Base-by-base conservation (phyloP, 2,113 vertebrate genomes). In the Pituophis catenifer region DNA sequence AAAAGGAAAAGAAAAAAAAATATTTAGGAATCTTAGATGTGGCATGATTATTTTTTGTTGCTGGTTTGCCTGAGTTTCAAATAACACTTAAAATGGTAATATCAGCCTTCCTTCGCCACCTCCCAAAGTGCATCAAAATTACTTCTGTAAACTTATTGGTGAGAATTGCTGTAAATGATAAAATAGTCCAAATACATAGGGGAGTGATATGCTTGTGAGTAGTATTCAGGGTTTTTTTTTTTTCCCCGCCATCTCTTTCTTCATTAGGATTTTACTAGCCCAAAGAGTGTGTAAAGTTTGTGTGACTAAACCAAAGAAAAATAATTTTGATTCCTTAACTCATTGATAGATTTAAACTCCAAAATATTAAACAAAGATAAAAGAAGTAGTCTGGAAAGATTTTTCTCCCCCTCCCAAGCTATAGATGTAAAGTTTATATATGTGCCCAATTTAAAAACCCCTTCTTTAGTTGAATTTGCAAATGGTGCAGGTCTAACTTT, bases 391-490 rank as follows among this genome's bases (percentile, higher is more conserved):
- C 96, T 52, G 95, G 95, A 0, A 96, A 44, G 55, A 90, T 89
- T 89, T 95, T 95, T 3, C 0, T 94, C 26, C 0, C 94, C 94
- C 11, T 50, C 94, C 95, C 95, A 96, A 97, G 97, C 96, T 95
- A 96, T 92, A 91, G 95, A 94, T 97, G 97, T 95, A 98, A 98
- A 98, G 97, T 97, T 95, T 90, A 93, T 93, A 90, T 95, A 97
- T 97, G 96, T 97, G 96, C 96, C 97, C 94, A 95, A 97, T 97
- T 98, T 97, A 94, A 98, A 98, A 98, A 97, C 2, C 95, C 95
- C 94, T 92, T 96, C 95, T 95, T 97, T 97, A 96, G 48, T 96
- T 97, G 94, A 96, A 96, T 95, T 93, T 95, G 93, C 92, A 95
- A 95, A 95, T 90, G 92, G 93, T 95, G 96, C 86, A 0, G 44